Evolutionary conservation across 1,140 invertebrate genomes (phyloP).

Genomic region (Thaumetopoea pityocampa): DNA sequence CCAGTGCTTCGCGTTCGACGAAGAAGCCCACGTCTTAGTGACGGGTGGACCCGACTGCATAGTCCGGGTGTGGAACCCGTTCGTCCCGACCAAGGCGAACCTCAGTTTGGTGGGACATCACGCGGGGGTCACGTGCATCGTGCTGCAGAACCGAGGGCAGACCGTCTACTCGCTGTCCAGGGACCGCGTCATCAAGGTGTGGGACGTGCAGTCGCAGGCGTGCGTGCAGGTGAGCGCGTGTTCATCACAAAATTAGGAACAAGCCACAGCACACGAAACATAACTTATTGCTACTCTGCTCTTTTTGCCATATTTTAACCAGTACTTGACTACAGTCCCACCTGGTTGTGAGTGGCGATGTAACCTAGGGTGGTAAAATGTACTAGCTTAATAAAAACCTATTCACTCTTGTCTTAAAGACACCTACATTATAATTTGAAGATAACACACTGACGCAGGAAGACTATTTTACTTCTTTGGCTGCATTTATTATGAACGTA

Average conservation of each 20-base stretch:
- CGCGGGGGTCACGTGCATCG: constrained; percentile 79
- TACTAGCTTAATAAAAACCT: no score
- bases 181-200: constrained; percentile 83
- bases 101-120: constrained; percentile 82
- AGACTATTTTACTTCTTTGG: no score
- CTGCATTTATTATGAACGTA: no score
- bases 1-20: constrained; percentile 77
- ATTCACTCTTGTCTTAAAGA: no score
- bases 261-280: neutral
- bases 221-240: constrained; percentile 77
- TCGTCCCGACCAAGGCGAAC: constrained; percentile 79
- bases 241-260: neutral
- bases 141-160: constrained; percentile 74
- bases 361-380: no score
- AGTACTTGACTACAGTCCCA: no score
- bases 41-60: constrained; percentile 85
- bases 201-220: constrained; percentile 78
- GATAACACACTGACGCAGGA: no score
- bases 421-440: no score
- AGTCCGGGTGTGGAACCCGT: constrained; percentile 86
- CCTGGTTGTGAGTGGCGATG: no score
- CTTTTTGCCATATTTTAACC: no score
- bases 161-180: constrained; percentile 79
- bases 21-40: constrained; percentile 77
- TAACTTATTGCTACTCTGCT: no score